phyloP scores from a whole-genome alignment of 2,797 vertebrate species.

The Mormyrops boulengeri region DNA sequence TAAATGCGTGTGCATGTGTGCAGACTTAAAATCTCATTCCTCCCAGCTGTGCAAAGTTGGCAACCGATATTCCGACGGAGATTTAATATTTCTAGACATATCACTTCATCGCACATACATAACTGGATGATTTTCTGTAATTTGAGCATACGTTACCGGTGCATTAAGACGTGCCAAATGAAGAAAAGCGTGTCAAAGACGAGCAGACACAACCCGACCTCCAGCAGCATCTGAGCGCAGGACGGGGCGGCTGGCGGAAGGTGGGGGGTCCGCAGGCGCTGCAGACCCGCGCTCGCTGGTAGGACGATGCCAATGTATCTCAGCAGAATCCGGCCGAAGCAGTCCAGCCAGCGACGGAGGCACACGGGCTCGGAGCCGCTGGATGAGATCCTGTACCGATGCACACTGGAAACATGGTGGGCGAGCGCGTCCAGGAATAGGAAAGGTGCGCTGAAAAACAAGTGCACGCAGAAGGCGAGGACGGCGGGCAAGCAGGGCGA shows the following conservation, averaged over 20 bases:
- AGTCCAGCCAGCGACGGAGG: slow-evolving; percentile 40
- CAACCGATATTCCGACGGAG: background rate
- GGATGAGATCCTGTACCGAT: slow-evolving; percentile 44
- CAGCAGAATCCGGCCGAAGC: slow-evolving; percentile 43
- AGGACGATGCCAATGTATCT: slow-evolving; percentile 46
- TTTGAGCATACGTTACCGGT: slow-evolving; percentile 51
- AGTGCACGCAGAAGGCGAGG: slow-evolving; percentile 49
- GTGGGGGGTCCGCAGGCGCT: slow-evolving; percentile 20
- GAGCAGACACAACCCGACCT: slow-evolving; percentile 50
- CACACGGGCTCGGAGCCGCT: slow-evolving; percentile 22
- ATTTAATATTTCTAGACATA: background rate
- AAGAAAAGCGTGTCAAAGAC: slow-evolving; percentile 63
- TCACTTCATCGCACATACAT: background rate
- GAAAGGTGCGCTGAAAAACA: slow-evolving; percentile 54
- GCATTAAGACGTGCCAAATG: slow-evolving; percentile 51
- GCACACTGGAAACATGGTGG: slow-evolving; percentile 31
- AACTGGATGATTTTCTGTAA: background rate
- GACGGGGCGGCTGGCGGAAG: slow-evolving; percentile 49
- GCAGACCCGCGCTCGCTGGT: slow-evolving; percentile 44
- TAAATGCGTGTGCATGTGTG: background rate
- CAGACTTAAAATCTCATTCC: background rate
- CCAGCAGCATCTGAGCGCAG: slow-evolving; percentile 41
- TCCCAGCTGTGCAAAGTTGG: background rate
- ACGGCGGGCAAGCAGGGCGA: slow-evolving; percentile 46
- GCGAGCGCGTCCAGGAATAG: slow-evolving; percentile 50